These are phyloP conservation scores for Brevimyrus niger DNA, from an alignment of 2,113 vertebrate species.

Conservation along the genomic window DNA sequence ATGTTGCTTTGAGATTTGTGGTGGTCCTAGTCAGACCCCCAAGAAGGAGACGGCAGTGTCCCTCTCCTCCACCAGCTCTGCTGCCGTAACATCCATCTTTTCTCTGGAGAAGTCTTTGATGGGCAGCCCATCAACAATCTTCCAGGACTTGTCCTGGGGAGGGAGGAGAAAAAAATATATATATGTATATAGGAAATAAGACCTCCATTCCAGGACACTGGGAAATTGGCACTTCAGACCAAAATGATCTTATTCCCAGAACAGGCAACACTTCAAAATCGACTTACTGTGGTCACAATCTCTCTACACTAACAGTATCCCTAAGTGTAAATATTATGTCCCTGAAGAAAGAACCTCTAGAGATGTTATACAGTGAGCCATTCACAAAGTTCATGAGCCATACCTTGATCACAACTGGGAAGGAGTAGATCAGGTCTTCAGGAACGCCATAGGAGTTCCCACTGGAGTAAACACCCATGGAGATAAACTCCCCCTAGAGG, in stretches of 20 bases:
- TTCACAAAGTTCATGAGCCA: not conserved
- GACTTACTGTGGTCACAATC: not conserved
- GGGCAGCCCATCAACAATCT: slow-evolving; percentile 77
- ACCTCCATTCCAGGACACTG: not conserved
- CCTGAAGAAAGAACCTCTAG: not conserved
- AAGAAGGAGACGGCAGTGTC: slow-evolving; percentile 85
- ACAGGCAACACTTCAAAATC: not conserved
- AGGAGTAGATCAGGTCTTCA: slow-evolving; percentile 87
- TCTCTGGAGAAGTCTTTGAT: slow-evolving; percentile 83
- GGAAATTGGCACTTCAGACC: not conserved
- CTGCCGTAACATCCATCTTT: slow-evolving; percentile 85
- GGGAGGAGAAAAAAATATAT: not conserved
- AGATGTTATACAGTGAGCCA: not conserved
- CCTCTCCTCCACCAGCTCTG: slow-evolving; percentile 85
- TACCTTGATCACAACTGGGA: slow-evolving; percentile 92
- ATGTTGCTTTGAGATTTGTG: slow-evolving; percentile 28
- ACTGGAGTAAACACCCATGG: slow-evolving; percentile 91
- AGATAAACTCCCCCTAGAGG: slow-evolving; percentile 80
- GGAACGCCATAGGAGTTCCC: slow-evolving; percentile 82
- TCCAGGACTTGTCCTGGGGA: slow-evolving; percentile 81
- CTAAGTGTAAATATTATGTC: not conserved
- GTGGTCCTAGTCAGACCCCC: slow-evolving; percentile 66
- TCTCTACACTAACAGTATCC: not conserved
- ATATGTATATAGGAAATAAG: too few relatives aligned
- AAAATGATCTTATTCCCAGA: not conserved